Base-by-base conservation (phyloP, 2,797 vertebrate species). In the Myotis findleyi region DNA sequence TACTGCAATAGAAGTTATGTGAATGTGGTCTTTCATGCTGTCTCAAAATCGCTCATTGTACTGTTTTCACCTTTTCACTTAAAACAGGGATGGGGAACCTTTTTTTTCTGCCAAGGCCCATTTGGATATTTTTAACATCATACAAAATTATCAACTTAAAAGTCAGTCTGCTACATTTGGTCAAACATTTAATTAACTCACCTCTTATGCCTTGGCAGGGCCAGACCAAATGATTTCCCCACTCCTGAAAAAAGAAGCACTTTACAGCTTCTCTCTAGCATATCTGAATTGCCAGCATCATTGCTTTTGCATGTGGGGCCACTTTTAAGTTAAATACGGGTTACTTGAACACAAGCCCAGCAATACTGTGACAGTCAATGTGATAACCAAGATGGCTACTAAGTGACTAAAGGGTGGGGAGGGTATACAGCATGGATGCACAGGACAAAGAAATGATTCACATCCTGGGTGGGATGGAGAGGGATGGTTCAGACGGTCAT, bases 391-490 rank as follows among this genome's bases (percentile, higher is more conserved):
- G 8, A 66, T 83, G 44, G 44, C 11, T 3, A 47, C 80, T 36
- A 25, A 17, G 62, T 51, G 44, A 6, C 30, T 10, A 33, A 49
- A 23, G 4, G 20, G 30, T 68, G 62, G 62, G 62, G 5, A 25
- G 62, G 20, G 14, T 18, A 10, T 12, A 6, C 7, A 36, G 18
- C 4, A 0, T 36, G 44, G 14, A 25, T 33, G 14, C 1, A 3
- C 44, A 33, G 44, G 62, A 18, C 62, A 83, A 66, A 44, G 30
- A 25, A 68, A 17, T 25, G 44, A 25, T 18, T 36, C 21, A 3
- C 21, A 13, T 83, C 13, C 62, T 51, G 30, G 21, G 59, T 25
- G 13, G 62, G 59, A 33, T 66, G 20, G 44, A 36, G 30, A n/a
- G 30, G 30, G 44, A 14, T 16, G 30, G 20, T 25, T 17, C 5